These are phyloP conservation scores for Babyrousa celebensis DNA, from an alignment of 2,797 vertebrate species.

Conservation along the genomic window DNA sequence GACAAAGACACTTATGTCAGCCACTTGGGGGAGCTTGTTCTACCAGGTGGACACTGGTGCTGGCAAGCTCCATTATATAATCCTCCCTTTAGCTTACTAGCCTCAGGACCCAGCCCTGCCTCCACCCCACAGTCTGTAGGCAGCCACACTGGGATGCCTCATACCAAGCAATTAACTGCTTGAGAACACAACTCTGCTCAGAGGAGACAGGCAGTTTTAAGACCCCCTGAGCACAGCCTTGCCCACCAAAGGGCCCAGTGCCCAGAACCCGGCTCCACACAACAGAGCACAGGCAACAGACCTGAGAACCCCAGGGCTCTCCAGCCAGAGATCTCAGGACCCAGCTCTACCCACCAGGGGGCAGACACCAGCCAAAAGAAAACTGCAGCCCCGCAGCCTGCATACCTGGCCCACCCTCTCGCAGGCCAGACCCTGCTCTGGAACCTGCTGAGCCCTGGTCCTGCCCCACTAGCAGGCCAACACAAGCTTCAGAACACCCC, in stretches of 20 bases:
- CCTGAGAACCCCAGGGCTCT: background rate
- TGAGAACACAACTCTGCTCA: background rate
- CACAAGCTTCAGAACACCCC: background rate
- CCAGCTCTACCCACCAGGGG: background rate
- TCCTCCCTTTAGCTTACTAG: background rate
- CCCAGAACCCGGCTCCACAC: background rate
- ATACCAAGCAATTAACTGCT: background rate
- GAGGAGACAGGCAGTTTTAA: background rate
- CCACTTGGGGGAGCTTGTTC: background rate
- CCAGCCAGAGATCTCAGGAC: background rate
- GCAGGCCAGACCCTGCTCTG: background rate
- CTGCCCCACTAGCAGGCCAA: background rate
- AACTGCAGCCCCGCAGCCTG: background rate
- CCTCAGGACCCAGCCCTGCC: background rate
- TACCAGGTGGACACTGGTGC: background rate
- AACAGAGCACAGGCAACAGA: background rate
- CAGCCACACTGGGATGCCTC: background rate
- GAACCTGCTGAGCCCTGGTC: too few relatives aligned
- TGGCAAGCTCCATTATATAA: background rate
- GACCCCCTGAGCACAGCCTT: background rate
- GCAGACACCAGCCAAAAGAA: background rate
- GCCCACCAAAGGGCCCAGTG: background rate
- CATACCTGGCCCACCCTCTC: background rate
- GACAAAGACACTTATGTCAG: background rate
- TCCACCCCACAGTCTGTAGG: background rate